These are phyloP conservation scores for Drosophila takahashii DNA, from an alignment of 1,140 invertebrate genomes.

Conservation along the genomic window DNA sequence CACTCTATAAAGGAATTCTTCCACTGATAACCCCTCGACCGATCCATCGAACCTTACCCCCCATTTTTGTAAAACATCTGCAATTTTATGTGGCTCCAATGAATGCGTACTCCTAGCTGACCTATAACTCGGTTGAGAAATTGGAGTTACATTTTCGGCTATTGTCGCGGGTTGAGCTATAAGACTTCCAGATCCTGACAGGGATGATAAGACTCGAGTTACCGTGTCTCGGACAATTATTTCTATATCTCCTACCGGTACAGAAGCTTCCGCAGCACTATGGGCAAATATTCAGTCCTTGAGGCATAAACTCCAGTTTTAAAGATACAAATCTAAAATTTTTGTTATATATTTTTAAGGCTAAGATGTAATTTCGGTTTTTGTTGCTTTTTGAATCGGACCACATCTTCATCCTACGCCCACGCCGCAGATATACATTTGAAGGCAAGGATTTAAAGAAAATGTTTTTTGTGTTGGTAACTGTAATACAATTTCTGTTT, in stretches of 20 bases:
- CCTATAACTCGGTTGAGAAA: background rate
- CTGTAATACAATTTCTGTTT: too few relatives aligned
- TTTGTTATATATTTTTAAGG: too few relatives aligned
- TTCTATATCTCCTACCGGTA: background rate
- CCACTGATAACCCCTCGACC: background rate
- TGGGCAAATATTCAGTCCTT: too few relatives aligned
- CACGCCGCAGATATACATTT: too few relatives aligned
- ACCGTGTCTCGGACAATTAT: background rate
- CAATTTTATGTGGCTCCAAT: background rate
- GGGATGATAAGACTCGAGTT: background rate
- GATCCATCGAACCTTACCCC: background rate
- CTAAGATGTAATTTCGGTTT: too few relatives aligned
- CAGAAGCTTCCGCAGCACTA: too few relatives aligned
- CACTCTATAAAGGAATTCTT: background rate
- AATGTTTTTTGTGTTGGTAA: too few relatives aligned
- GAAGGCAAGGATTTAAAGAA: too few relatives aligned
- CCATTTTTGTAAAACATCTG: constrained; percentile 2
- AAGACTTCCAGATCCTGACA: background rate
- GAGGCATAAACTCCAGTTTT: too few relatives aligned
- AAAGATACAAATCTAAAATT: too few relatives aligned
- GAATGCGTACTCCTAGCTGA: background rate
- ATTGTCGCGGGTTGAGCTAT: background rate
- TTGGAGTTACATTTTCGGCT: background rate
- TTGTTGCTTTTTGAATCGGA: too few relatives aligned
- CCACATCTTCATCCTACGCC: too few relatives aligned